phyloP scores from a whole-genome alignment of 2,797 vertebrate genomes.

The Gephyroberyx darwinii region DNA sequence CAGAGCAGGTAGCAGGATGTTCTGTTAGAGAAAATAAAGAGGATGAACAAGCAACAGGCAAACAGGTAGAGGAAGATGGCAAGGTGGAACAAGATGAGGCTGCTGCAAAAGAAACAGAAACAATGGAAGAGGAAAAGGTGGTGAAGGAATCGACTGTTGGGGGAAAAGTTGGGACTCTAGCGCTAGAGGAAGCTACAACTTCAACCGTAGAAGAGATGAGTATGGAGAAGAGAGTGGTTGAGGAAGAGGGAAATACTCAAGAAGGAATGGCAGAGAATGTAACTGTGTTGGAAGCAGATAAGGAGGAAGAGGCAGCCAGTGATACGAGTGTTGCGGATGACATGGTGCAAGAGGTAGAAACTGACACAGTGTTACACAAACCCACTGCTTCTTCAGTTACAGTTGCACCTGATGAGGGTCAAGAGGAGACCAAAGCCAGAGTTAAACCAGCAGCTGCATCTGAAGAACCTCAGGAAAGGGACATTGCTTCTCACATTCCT shows the following conservation, averaged over 20 bases:
- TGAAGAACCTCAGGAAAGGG: slow-evolving; percentile 5
- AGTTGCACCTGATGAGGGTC: not conserved
- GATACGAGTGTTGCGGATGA: not conserved
- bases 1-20: not conserved
- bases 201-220: slow-evolving; percentile 4
- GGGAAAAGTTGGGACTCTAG: not conserved
- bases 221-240: not conserved
- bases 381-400: not conserved
- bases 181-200: not conserved
- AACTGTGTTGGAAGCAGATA: not conserved
- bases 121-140: not conserved
- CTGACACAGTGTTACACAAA: not conserved
- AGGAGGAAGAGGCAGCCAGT: not conserved
- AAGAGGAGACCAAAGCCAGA: not conserved
- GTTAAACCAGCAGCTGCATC: not conserved
- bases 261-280: slow-evolving; percentile 5
- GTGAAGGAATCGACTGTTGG: not conserved
- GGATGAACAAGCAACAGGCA: not conserved
- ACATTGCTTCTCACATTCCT: not conserved
- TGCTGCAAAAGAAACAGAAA: not conserved
- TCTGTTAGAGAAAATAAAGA: slow-evolving; percentile 2
- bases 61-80: not conserved
- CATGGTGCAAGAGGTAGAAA: not conserved
- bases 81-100: slow-evolving; percentile 1
- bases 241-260: not conserved